Evolutionary conservation across 2,888 invertebrate genomes (phyloP), one percentile per base, ranked within the genome.

Genomic region (Dryococelus australis): DNA sequence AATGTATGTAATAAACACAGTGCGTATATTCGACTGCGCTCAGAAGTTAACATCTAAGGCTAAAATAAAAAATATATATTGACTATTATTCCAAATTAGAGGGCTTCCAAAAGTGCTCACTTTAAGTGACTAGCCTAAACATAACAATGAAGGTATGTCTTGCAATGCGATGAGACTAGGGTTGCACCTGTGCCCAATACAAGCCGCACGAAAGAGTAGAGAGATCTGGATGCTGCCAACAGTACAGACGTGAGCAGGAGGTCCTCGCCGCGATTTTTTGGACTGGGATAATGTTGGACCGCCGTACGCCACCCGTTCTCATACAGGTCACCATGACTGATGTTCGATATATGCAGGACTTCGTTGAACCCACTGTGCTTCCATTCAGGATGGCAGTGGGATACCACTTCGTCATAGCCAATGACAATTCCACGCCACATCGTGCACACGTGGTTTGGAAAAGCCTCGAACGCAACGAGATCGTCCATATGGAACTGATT

Each of bases 281-380:
- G n/a, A 24, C 9, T 79, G n/a, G 24, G 9, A 79, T 79, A 10
- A 8, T 8, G 79, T 10, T 16, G 16, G 9, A 12, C 20, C 20
- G 10, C 10, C 9, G n/a, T 79, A 20, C 79, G 20, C 5, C 0
- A 24, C 20, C 20, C 10, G 9, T 24, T n/a, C n/a, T n/a, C n/a
- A n/a, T 79, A 10, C 79, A 47, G 47, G 12, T 12, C 12, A 9
- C 12, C 12, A 9, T 47, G 26, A 79, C 9, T 20, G 79, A 0
- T 79, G 10, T 24, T 27, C 13, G 27, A 79, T 12, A 24, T 24
- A 65, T 65, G 79, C 13, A 79, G 79, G n/a, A 79, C n/a, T 16
- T 79, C 27, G 79, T 79, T n/a, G 79, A 79, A 79, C 79, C 13
- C 79, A 79, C 27, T 24, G 20, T 79, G n/a, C 79, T 79, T 79